Percentiles rank a stretch among this genome's conserved stretches.
phyloP scores from a whole-genome alignment of 2,888 invertebrate genomes.

The Himalopsyche tibetana region DNA sequence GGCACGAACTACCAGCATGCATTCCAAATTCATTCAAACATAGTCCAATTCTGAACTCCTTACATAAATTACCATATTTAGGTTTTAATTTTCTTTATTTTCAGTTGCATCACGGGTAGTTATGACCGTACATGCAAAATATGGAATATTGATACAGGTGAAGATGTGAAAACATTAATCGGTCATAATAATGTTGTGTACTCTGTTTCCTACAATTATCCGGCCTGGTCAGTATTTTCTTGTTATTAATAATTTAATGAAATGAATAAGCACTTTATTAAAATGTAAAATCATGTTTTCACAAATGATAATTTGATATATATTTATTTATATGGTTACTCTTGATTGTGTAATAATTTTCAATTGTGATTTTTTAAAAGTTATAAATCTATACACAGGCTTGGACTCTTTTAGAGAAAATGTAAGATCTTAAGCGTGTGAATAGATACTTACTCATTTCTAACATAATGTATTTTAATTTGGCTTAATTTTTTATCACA shows the following conservation, averaged over 20 bases:
- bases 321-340: neutral
- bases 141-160: conserved; percentile 84
- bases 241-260: neutral
- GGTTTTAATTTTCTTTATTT: conserved; percentile 15
- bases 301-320: neutral
- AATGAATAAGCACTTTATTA: conserved; percentile 40
- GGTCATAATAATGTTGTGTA: conserved; percentile 91
- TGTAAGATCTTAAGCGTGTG: too few relatives aligned
- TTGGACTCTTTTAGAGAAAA: too few relatives aligned
- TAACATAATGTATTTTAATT: too few relatives aligned
- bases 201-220: conserved; percentile 86
- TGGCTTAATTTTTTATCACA: too few relatives aligned
- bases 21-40: too few relatives aligned
- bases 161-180: conserved; percentile 81
- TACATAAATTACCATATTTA: too few relatives aligned
- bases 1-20: too few relatives aligned
- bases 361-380: neutral
- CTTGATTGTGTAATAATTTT: neutral
- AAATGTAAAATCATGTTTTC: neutral
- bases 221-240: conserved; percentile 79
- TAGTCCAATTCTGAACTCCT: too few relatives aligned
- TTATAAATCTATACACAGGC: too few relatives aligned
- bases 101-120: conserved; percentile 87
- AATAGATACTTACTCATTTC: too few relatives aligned
- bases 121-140: conserved; percentile 91